A percentile compares a stretch with the other conserved stretches of the same genome.
These are phyloP conservation scores for Sakesphorus luctuosus DNA, from an alignment of 2,113 vertebrate species.

Conservation along the genomic window DNA sequence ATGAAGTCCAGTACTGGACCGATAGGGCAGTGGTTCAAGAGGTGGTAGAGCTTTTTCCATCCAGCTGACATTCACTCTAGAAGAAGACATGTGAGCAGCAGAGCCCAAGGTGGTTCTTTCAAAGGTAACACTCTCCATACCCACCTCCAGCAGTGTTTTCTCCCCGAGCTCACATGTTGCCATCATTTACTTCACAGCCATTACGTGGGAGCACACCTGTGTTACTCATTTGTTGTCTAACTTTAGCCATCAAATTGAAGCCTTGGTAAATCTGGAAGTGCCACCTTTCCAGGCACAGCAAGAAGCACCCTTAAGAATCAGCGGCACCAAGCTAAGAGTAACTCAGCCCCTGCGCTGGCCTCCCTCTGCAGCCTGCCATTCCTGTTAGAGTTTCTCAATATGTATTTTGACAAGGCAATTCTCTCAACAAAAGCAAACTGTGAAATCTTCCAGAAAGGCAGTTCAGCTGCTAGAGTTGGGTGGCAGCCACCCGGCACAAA, in stretches of 20 bases:
- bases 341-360: not conserved
- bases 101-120: not conserved
- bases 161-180: not conserved
- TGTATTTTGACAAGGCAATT: not conserved
- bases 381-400: not conserved
- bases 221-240: not conserved
- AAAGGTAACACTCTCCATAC: accelerated
- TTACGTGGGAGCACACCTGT: not conserved
- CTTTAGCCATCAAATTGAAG: not conserved
- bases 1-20: not conserved
- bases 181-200: not conserved
- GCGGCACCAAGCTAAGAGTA: not conserved
- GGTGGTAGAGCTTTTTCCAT: not conserved
- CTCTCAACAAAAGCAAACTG: not conserved
- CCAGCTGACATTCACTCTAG: not conserved
- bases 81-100: not conserved
- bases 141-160: not conserved
- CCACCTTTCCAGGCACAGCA: not conserved
- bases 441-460: conserved; percentile 16
- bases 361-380: not conserved
- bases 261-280: not conserved
- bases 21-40: not conserved
- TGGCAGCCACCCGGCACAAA: not conserved
- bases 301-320: not conserved
- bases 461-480: not conserved